Evolutionary conservation across 2,888 invertebrate genomes (phyloP).

Genomic region (Stegophylla sp.): DNA sequence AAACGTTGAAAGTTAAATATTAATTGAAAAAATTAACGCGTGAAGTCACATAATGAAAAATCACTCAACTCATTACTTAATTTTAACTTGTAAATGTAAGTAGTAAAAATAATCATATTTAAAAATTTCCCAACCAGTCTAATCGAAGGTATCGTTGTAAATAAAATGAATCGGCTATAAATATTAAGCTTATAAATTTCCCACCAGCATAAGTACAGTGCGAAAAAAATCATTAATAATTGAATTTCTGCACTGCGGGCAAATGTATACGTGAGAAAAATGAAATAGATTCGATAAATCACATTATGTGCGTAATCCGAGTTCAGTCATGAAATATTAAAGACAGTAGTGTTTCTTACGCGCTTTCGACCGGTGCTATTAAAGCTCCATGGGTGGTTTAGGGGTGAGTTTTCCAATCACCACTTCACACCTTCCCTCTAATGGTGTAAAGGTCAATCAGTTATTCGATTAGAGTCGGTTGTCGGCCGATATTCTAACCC

Average conservation of each 20-base stretch:
- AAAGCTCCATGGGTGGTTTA: not conserved
- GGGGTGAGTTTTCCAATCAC: too few species aligned
- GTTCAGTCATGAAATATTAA: not conserved
- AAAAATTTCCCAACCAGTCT: too few species aligned
- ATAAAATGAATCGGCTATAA: too few species aligned
- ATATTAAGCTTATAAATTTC: too few species aligned
- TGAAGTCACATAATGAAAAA: too few species aligned
- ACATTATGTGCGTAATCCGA: not conserved
- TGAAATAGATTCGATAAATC: constrained; percentile 5
- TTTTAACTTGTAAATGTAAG: too few species aligned
- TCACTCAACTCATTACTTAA: too few species aligned
- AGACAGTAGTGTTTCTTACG: not conserved
- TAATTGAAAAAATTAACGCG: too few species aligned
- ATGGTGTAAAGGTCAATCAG: constrained; percentile 3
- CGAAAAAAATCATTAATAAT: not conserved
- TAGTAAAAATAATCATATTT: too few species aligned
- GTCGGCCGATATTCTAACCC: not conserved
- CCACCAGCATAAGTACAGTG: not conserved
- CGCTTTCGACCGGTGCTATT: not conserved
- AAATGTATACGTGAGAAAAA: not conserved
- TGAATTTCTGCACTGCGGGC: not conserved
- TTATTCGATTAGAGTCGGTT: not conserved
- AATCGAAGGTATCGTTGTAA: too few species aligned
- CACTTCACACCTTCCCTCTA: not conserved
- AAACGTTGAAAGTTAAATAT: too few species aligned